These are phyloP conservation scores for Mylabris phalerata DNA, from an alignment of 1,140 invertebrate species.

Conservation along the genomic window DNA sequence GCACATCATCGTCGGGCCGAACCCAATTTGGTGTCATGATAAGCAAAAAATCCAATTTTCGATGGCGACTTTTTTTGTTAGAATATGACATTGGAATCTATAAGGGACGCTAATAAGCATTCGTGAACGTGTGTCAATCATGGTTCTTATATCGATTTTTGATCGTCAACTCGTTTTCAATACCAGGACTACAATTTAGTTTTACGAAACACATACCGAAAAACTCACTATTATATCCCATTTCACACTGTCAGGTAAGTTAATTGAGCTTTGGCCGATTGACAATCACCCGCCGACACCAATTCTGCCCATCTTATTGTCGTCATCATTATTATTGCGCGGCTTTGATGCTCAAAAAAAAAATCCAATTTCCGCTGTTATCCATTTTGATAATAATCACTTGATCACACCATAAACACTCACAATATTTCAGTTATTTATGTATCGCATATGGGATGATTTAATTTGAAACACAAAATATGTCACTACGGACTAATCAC, in stretches of 20 bases:
- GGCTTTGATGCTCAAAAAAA: background rate
- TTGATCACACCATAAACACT: slow-evolving; percentile 8
- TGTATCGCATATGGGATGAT: too few relatives aligned
- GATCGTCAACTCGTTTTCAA: slow-evolving; percentile 16
- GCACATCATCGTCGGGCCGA: slow-evolving; percentile 8
- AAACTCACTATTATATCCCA: slow-evolving; percentile 17
- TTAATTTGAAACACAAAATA: too few relatives aligned
- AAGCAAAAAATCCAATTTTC: slow-evolving; percentile 18
- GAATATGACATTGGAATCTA: slow-evolving; percentile 16
- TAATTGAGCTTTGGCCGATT: slow-evolving; percentile 10
- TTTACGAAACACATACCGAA: slow-evolving; percentile 16
- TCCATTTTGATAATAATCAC: background rate
- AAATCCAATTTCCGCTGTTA: slow-evolving; percentile 2
- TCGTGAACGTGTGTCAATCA: slow-evolving; percentile 16
- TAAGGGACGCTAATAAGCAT: slow-evolving; percentile 16
- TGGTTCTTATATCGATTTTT: slow-evolving; percentile 13
- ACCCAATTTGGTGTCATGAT: slow-evolving; percentile 18
- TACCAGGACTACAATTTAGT: slow-evolving; percentile 14
- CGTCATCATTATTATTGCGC: slow-evolving; percentile 2
- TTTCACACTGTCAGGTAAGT: slow-evolving; percentile 14
- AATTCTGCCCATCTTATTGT: background rate
- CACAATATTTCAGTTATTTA: background rate
- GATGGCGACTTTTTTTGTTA: slow-evolving; percentile 17
- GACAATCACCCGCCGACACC: slow-evolving; percentile 9
- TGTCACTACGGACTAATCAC: too few relatives aligned